phyloP scores from a whole-genome alignment of 2,888 invertebrate species.

The Drosophila seclusa region DNA sequence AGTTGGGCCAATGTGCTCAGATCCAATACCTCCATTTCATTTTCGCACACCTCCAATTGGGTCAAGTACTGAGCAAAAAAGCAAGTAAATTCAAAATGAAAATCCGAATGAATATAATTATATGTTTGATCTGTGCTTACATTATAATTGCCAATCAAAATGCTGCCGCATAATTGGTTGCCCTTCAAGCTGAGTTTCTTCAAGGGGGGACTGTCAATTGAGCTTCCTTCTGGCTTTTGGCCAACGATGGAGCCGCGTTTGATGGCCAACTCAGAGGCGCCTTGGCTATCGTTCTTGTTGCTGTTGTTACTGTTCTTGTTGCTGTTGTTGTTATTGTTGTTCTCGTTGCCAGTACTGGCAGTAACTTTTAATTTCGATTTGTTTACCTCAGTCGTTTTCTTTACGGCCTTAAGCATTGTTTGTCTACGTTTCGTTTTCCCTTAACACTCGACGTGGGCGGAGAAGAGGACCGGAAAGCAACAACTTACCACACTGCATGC shows the following conservation, averaged over 20 bases:
- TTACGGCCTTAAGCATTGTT: constrained; percentile 79
- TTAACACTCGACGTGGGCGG: constrained; percentile 25
- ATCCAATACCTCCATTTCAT: constrained; percentile 92
- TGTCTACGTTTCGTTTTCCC: constrained; percentile 39
- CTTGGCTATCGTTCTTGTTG: constrained; percentile 13
- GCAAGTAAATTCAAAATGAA: background rate
- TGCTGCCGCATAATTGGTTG: constrained; percentile 92
- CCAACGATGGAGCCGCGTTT: constrained; percentile 40
- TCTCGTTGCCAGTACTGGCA: constrained; percentile 53
- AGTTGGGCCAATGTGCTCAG: constrained; percentile 91
- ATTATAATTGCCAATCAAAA: constrained; percentile 93
- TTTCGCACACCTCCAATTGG: constrained; percentile 93
- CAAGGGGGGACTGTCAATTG: constrained; percentile 85
- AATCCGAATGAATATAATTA: background rate
- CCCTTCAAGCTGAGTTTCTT: constrained; percentile 91
- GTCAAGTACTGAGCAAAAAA: constrained; percentile 89
- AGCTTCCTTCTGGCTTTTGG: constrained; percentile 37
- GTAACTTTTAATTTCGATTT: constrained; percentile 80
- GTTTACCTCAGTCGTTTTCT: constrained; percentile 72
- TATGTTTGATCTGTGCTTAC: constrained; percentile 85
- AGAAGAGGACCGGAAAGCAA: constrained; percentile 42
- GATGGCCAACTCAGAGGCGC: constrained; percentile 41
- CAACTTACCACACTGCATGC: constrained; percentile 70
- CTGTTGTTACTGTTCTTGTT: constrained; percentile 7
- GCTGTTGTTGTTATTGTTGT: constrained; percentile 27